phyloP scores from a whole-genome alignment of 2,797 vertebrate genomes.

The Scolopax rusticola region DNA sequence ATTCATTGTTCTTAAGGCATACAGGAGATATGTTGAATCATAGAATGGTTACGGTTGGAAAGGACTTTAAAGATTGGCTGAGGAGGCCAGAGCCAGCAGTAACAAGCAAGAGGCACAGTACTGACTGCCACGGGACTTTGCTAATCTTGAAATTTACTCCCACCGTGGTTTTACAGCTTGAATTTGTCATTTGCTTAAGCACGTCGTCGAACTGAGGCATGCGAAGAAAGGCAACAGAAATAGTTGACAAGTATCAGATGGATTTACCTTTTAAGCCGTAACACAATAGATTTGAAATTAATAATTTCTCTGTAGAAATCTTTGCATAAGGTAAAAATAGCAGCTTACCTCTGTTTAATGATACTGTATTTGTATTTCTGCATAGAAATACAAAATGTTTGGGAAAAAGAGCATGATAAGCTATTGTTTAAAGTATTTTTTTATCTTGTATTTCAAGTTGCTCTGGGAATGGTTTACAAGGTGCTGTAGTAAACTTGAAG shows the following conservation, averaged over 20 bases:
- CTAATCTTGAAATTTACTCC: neutral
- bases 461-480: neutral
- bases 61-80: neutral
- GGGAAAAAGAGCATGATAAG: neutral
- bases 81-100: neutral
- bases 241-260: neutral
- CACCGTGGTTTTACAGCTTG: neutral
- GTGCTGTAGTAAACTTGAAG: neutral
- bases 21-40: neutral
- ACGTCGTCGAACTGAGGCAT: neutral
- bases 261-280: neutral
- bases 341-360: neutral
- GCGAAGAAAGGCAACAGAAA: neutral
- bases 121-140: neutral
- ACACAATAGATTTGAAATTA: neutral
- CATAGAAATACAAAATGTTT: neutral
- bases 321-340: neutral
- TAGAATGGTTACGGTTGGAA: no score
- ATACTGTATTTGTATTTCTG: neutral
- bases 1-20: accelerated
- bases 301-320: neutral
- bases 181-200: neutral
- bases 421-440: neutral
- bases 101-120: neutral
- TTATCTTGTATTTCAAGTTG: neutral